Percentiles rank a stretch among this genome's conserved stretches.
Evolutionary conservation across 2,797 vertebrate species (phyloP).

Genomic region (Oreortyx pictus): DNA sequence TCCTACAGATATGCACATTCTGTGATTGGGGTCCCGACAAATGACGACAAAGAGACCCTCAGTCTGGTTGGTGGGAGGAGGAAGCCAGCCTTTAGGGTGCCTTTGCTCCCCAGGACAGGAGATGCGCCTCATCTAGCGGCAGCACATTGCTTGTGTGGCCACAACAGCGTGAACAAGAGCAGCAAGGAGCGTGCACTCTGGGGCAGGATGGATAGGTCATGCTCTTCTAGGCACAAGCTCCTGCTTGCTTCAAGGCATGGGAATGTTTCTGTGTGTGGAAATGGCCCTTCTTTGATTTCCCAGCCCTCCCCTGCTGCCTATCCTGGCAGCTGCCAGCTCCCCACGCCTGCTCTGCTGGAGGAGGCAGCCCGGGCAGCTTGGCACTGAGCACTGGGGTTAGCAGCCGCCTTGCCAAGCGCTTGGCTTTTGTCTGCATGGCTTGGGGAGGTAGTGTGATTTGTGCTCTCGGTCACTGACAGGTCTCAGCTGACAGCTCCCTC

Average conservation of each 20-base stretch:
- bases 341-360: neutral
- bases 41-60: neutral
- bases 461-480: constrained; percentile 68
- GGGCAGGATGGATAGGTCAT: constrained; percentile 7
- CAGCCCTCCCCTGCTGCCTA: constrained; percentile 18
- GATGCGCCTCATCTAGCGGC: neutral
- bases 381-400: neutral
- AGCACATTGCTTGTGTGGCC: fast-evolving
- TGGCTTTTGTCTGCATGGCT: constrained; percentile 52
- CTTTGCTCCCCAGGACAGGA: neutral
- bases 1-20: neutral
- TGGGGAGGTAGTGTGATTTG: constrained; percentile 46
- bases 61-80: neutral
- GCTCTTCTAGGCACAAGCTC: constrained; percentile 60
- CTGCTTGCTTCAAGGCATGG: constrained; percentile 64
- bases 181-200: fast-evolving
- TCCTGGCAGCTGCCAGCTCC: constrained; percentile 13
- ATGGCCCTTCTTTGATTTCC: constrained; percentile 35
- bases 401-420: neutral
- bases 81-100: neutral
- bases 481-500: constrained; percentile 70
- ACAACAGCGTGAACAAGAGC: neutral
- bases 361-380: constrained; percentile 12
- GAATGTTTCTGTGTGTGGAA: constrained; percentile 32
- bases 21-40: neutral